Conservation (phyloP, 2,113 vertebrate species). For the Puffinus mauretanicus region DNA sequence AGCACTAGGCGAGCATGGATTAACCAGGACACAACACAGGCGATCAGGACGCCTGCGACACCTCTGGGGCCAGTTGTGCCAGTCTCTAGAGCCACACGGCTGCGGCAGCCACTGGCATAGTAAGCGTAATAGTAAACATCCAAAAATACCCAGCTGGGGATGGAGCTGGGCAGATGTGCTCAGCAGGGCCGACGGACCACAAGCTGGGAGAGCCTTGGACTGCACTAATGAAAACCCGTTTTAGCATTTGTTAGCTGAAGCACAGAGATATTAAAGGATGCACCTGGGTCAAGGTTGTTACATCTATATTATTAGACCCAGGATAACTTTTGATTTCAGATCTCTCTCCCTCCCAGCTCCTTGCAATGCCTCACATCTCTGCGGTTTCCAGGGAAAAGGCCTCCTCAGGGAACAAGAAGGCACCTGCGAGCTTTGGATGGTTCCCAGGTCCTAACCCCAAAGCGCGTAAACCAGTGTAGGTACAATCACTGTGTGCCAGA, state of each 20-base stretch:
- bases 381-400: not conserved
- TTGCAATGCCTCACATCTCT: not conserved
- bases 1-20: not conserved
- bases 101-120: not conserved
- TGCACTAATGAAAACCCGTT: constrained; percentile 18
- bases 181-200: not conserved
- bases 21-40: not conserved
- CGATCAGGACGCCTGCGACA: not conserved
- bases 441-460: not conserved
- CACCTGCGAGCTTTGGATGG: not conserved
- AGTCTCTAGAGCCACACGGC: not conserved
- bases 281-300: constrained; percentile 28
- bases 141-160: not conserved
- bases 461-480: not conserved
- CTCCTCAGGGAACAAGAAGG: not conserved
- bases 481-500: not conserved
- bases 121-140: not conserved
- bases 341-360: not conserved
- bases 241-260: constrained; percentile 13
- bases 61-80: not conserved
- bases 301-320: not conserved
- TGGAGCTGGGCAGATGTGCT: constrained; percentile 22
- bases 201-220: not conserved
- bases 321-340: not conserved
- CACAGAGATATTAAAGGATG: not conserved